Evolutionary conservation across 2,113 vertebrate species (phyloP), one percentile per base, ranked within the genome.

Genomic region (Leptodactylus fuscus): DNA sequence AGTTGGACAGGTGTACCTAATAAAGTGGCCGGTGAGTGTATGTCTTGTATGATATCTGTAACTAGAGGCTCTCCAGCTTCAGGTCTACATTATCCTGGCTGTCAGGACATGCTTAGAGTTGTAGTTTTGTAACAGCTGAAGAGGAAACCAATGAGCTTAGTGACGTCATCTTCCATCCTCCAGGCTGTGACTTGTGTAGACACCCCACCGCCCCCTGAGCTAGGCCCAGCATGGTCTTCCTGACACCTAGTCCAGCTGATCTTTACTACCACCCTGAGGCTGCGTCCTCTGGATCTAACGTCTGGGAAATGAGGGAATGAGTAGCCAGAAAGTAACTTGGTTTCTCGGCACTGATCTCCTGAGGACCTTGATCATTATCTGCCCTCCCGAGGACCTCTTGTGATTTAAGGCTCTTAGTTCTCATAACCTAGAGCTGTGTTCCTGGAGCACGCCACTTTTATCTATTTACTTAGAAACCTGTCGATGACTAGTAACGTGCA

Each of bases 271-370:
- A 18, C 44, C 73, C 44, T 32, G 73, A 10, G 44, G 73, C 73
- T 29, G 12, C 22, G 8, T 24, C 22, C 38, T 16, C 71, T 20
- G 36, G 4, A 46, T 74, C 60, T 13, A 41, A 48, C 41, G 5
- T 29, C 18, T 13, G 44, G 73, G 73, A 75, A 75, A 75, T 75
- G 44, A 75, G 41, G 18, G 4, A 24, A 74, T 6, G 13, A 29
- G 9, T 29, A 16, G 13, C 12, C 44, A 16, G 44, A 48, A 48
- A 67, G n/a, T 32, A 18, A 4, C 6, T 3, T 18, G 12, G 16
- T 49, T 75, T 75, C 71, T 12, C 41, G n/a, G 38, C 41, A 48
- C 71, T 5, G 71, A 44, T 74, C n/a, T 16, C 41, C 73, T 75
- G 73, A 29, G n/a, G 73, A 2, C 44, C 0, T 24, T 32, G 44